A percentile compares a stretch with the other conserved stretches of the same genome.
phyloP scores from a whole-genome alignment of 2,888 invertebrate species.

The Branchipolynoe longqiensis region DNA sequence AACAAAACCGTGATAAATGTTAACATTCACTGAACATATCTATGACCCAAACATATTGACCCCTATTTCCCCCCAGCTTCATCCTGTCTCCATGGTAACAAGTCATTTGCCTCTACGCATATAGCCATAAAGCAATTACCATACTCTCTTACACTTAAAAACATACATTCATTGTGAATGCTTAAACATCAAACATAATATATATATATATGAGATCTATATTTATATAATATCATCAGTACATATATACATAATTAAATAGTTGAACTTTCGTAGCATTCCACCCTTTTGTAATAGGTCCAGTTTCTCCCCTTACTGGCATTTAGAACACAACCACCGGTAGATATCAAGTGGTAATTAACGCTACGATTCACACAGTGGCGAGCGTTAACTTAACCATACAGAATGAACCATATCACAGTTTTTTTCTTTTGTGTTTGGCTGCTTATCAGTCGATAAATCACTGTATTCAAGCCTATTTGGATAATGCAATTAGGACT shows the following conservation, averaged over 20 bases:
- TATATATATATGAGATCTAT: too few relatives aligned
- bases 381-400: background rate
- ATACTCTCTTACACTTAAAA: background rate
- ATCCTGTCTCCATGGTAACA: background rate
- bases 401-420: slow-evolving; percentile 19
- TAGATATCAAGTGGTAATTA: slow-evolving; percentile 38
- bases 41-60: background rate
- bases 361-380: slow-evolving; percentile 23
- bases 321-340: background rate
- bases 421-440: slow-evolving; percentile 14
- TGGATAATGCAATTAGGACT: background rate
- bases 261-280: too few relatives aligned
- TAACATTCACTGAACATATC: too few relatives aligned
- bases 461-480: slow-evolving; percentile 1
- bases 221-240: too few relatives aligned
- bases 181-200: too few relatives aligned
- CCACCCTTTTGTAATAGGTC: too few relatives aligned
- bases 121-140: background rate
- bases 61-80: background rate
- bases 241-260: too few relatives aligned
- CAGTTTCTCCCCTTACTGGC: background rate
- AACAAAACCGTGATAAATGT: too few relatives aligned
- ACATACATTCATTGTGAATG: background rate
- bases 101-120: background rate
- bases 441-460: background rate